Evolutionary conservation across 2,888 invertebrate genomes (phyloP).

Genomic region (Dryobota labecula): DNA sequence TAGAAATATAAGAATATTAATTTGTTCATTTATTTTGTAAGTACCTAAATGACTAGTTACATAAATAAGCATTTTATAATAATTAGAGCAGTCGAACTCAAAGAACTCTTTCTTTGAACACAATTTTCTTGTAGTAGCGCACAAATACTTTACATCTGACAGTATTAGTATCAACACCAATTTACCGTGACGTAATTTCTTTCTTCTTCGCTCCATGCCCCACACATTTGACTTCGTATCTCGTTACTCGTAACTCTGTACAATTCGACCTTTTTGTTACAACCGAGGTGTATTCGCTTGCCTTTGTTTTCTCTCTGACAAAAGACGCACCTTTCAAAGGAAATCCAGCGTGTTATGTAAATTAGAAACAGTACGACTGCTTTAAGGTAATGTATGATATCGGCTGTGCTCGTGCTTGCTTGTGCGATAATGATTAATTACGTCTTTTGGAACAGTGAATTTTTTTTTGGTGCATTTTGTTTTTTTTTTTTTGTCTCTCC

Average conservation of each 20-base stretch:
- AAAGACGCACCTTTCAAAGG: slow-evolving; percentile 84
- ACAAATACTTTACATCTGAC: neutral
- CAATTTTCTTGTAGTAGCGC: neutral
- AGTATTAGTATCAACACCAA: slow-evolving; percentile 7
- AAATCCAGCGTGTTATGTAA: slow-evolving; percentile 84
- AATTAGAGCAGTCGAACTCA: neutral
- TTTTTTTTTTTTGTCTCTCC: neutral
- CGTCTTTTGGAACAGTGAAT: neutral
- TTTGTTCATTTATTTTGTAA: no score
- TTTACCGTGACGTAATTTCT: slow-evolving; percentile 15
- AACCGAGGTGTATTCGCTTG: slow-evolving; percentile 71
- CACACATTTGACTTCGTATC: slow-evolving; percentile 69
- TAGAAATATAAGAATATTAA: no score
- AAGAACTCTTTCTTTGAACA: neutral
- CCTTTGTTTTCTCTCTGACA: slow-evolving; percentile 84
- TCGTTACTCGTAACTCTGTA: slow-evolving; percentile 70
- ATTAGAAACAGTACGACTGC: slow-evolving; percentile 79
- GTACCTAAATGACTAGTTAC: neutral
- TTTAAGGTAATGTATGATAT: slow-evolving; percentile 48
- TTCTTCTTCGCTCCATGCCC: slow-evolving; percentile 47
- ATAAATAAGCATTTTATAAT: neutral
- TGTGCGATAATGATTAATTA: slow-evolving; percentile 21
- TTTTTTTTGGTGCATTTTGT: neutral
- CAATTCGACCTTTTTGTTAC: slow-evolving; percentile 75
- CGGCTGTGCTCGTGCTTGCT: slow-evolving; percentile 12